Evolutionary conservation across 2,113 vertebrate genomes (phyloP).

Genomic region (Mus spicilegus): DNA sequence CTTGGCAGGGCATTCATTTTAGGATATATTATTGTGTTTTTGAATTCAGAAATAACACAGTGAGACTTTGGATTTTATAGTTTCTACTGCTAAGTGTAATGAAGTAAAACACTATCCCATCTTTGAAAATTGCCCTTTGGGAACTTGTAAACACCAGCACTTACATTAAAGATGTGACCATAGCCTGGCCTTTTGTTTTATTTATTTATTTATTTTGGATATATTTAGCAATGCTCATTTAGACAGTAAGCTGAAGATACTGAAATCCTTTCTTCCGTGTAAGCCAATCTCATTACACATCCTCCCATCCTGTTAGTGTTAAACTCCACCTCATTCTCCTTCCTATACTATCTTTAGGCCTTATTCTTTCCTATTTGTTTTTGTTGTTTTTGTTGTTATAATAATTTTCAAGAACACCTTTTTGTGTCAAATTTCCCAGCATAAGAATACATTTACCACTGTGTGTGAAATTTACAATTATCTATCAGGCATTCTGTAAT

Average conservation of each 20-base stretch:
- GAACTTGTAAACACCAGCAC: background rate
- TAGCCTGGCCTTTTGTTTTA: background rate
- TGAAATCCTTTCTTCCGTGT: slow-evolving; percentile 14
- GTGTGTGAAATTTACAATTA: slow-evolving; percentile 6
- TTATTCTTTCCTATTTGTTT: background rate
- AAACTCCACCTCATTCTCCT: background rate
- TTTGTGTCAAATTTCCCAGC: slow-evolving; percentile 34
- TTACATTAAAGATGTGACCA: slow-evolving; percentile 16
- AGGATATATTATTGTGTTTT: background rate
- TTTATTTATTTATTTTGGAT: too few species aligned
- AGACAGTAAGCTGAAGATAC: background rate
- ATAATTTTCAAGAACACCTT: background rate
- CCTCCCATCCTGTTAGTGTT: background rate
- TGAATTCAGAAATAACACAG: slow-evolving; percentile 29
- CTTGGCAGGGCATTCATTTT: background rate
- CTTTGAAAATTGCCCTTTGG: slow-evolving; percentile 54
- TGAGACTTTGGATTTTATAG: background rate
- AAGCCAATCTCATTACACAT: background rate
- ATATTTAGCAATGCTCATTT: slow-evolving; percentile 22
- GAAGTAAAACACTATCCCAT: slow-evolving; percentile 24
- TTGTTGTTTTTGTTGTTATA: background rate
- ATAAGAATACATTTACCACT: slow-evolving; percentile 11
- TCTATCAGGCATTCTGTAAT: slow-evolving; percentile 4
- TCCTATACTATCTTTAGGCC: background rate
- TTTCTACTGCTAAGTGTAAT: background rate